Conservation (phyloP, 2,797 vertebrate species). For the Pagetopsis macropterus region DNA sequence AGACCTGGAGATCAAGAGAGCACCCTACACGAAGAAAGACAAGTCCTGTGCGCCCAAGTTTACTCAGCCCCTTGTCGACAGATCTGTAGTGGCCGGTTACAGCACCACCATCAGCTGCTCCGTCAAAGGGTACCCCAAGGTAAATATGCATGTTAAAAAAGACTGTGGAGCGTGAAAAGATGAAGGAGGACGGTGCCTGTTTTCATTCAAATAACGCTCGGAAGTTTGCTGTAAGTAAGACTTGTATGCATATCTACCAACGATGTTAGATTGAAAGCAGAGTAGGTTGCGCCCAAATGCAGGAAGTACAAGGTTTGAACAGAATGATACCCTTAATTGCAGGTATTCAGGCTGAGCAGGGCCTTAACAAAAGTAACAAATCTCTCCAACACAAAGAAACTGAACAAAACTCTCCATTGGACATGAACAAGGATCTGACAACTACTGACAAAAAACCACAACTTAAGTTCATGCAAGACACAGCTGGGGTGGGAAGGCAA, state of each 20-base stretch:
- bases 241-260: background rate
- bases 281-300: too few species aligned
- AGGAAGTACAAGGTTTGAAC: too few species aligned
- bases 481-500: too few species aligned
- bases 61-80: slow-evolving; percentile 87
- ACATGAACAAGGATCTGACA: too few species aligned
- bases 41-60: slow-evolving; percentile 86
- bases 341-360: too few species aligned
- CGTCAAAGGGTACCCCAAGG: slow-evolving; percentile 89
- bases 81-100: slow-evolving; percentile 89
- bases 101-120: slow-evolving; percentile 89
- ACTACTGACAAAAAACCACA: too few species aligned
- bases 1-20: slow-evolving; percentile 80
- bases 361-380: too few species aligned
- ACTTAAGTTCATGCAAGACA: too few species aligned
- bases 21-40: slow-evolving; percentile 86
- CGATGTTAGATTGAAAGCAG: background rate
- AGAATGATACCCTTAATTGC: too few species aligned
- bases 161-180: slow-evolving; percentile 13
- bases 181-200: slow-evolving; percentile 20
- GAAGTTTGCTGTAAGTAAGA: background rate
- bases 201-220: slow-evolving; percentile 14
- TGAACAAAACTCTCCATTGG: too few species aligned
- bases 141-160: slow-evolving; percentile 55
- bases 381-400: too few species aligned